Conservation (phyloP, 2,797 vertebrate species). For the Gymnoscopelus microlampas region DNA sequence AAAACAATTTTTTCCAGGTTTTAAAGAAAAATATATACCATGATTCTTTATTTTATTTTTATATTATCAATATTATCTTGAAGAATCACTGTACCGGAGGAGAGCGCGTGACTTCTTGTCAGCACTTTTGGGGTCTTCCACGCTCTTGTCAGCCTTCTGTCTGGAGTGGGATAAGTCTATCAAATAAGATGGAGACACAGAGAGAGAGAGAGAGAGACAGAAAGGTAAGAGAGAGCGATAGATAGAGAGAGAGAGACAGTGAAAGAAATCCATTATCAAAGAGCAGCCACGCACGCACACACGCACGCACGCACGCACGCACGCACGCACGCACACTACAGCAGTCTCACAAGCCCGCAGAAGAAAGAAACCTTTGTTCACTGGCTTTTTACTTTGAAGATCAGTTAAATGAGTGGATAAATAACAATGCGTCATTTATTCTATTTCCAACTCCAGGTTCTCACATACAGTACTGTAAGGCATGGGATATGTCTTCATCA, state of each 20-base stretch:
- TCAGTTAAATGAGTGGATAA: constrained; percentile 78
- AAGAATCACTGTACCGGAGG: constrained; percentile 82
- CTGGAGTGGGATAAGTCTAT: constrained; percentile 89
- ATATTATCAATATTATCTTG: too few relatives aligned
- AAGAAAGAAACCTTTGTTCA: constrained; percentile 86
- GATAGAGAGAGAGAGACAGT: constrained; percentile 61
- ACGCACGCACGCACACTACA: constrained; percentile 31
- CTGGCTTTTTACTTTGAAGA: constrained; percentile 84
- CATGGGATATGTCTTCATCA: constrained; percentile 66
- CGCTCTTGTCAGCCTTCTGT: constrained; percentile 90
- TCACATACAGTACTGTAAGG: constrained; percentile 63
- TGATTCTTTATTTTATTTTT: too few relatives aligned
- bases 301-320: constrained; percentile 53
- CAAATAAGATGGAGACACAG: constrained; percentile 65
- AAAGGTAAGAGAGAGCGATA: constrained; percentile 33
- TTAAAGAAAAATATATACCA: too few relatives aligned
- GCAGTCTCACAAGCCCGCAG: constrained; percentile 71
- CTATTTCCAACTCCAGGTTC: constrained; percentile 79
- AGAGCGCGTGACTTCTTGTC: constrained; percentile 92
- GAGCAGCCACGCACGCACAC: constrained; percentile 28
- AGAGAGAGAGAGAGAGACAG: constrained; percentile 45
- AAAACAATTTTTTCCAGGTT: too few relatives aligned
- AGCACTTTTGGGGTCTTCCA: constrained; percentile 89
- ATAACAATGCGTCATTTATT: constrained; percentile 86
- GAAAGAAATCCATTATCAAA: constrained; percentile 77